Percentiles rank a stretch among this genome's conserved stretches.
These are phyloP conservation scores for Conus ventricosus DNA, from an alignment of 1,140 invertebrate genomes.

Conservation along the genomic window DNA sequence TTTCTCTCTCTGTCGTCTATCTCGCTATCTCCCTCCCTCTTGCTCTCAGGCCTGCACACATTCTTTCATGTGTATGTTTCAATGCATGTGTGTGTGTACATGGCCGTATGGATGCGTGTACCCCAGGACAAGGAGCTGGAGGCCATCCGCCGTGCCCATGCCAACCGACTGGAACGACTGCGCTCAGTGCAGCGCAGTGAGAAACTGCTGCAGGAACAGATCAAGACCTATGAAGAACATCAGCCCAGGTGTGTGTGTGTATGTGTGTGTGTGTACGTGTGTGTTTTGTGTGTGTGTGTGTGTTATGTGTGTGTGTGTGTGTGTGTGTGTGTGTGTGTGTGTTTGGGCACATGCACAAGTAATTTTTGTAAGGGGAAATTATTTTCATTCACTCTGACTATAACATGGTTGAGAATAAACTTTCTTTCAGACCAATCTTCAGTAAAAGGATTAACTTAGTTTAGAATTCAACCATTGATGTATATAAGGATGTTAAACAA, in stretches of 20 bases:
- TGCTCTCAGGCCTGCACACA: too few species aligned
- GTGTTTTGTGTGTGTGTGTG: not conserved
- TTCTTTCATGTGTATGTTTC: too few species aligned
- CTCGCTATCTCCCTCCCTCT: too few species aligned
- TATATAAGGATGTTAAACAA: too few species aligned
- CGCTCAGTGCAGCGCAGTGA: conserved; percentile 60
- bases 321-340: conserved; percentile 21
- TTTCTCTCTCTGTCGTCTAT: too few species aligned
- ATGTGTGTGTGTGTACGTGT: too few species aligned
- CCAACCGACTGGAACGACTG: conserved; percentile 60
- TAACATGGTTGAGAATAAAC: too few species aligned
- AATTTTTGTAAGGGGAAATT: too few species aligned
- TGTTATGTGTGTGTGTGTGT: conserved; percentile 14
- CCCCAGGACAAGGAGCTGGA: conserved; percentile 61
- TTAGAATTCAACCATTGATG: too few species aligned
- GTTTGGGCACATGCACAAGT: not conserved
- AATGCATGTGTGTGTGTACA: not conserved
- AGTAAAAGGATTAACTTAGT: too few species aligned
- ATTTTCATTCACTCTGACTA: too few species aligned
- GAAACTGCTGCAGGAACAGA: conserved; percentile 64
- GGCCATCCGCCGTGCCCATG: conserved; percentile 61
- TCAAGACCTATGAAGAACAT: conserved; percentile 61
- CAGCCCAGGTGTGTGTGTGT: conserved; percentile 45
- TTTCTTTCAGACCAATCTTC: too few species aligned
- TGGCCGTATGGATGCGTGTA: not conserved